These are phyloP conservation scores for Pammene fasciana DNA, from an alignment of 2,888 invertebrate species.

Conservation along the genomic window DNA sequence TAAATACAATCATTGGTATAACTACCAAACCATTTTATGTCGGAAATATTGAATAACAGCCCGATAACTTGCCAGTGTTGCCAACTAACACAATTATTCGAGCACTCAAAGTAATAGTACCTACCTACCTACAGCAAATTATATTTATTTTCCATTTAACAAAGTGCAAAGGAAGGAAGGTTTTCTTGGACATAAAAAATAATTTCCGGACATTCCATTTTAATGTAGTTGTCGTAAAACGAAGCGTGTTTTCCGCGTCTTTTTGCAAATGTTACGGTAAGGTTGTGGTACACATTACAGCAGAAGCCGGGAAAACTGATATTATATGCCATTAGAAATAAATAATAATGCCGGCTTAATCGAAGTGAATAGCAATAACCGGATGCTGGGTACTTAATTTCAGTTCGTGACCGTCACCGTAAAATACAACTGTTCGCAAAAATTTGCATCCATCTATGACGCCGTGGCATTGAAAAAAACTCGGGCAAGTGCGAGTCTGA, in stretches of 20 bases:
- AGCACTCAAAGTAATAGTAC: conserved; percentile 20
- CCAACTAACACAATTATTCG: conserved; percentile 33
- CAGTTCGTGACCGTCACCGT: too few species aligned
- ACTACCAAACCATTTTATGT: too few species aligned
- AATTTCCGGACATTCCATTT: conserved; percentile 18
- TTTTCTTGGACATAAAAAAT: conserved; percentile 31
- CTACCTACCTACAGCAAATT: conserved; percentile 14
- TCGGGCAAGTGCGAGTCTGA: too few species aligned
- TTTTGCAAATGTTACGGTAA: not conserved
- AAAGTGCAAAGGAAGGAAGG: conserved; percentile 20
- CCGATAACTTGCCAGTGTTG: not conserved
- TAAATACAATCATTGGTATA: too few species aligned
- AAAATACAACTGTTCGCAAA: too few species aligned
- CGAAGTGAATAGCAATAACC: too few species aligned
- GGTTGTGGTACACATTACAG: not conserved
- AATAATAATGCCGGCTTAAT: too few species aligned
- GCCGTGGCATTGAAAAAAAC: too few species aligned
- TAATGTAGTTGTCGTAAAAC: conserved; percentile 34
- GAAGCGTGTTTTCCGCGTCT: conserved; percentile 7
- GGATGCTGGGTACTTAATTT: too few species aligned
- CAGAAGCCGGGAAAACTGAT: too few species aligned
- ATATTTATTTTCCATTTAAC: conserved; percentile 38
- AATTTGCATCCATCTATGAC: too few species aligned
- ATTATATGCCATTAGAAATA: too few species aligned
- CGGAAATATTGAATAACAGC: not conserved